Conservation (phyloP, 2,888 invertebrate species). For the Aleiodes leptofemur region DNA sequence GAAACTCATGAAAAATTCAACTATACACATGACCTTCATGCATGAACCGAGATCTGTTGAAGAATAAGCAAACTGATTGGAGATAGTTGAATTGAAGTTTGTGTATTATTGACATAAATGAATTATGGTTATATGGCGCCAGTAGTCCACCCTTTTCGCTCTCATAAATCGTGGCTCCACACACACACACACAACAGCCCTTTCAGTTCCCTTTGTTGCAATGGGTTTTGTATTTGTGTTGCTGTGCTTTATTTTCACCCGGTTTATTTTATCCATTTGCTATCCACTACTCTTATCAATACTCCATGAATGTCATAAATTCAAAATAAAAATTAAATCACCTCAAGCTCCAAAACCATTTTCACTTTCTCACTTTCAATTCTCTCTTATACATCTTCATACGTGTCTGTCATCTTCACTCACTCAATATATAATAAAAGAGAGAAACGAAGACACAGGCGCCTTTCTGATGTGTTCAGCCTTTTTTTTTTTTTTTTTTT, state of each 20-base stretch:
- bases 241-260: constrained; percentile 32
- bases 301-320: constrained; percentile 27
- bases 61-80: constrained; percentile 19
- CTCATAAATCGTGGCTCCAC: constrained; percentile 67
- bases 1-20: constrained; percentile 50
- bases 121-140: constrained; percentile 70
- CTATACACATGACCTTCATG: neutral
- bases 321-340: constrained; percentile 32
- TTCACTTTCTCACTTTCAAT: constrained; percentile 21
- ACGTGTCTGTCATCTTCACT: constrained; percentile 5
- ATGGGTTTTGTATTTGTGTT: constrained; percentile 3
- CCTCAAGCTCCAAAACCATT: constrained; percentile 3
- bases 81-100: constrained; percentile 35
- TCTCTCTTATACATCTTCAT: constrained; percentile 20
- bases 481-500: neutral
- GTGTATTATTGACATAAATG: constrained; percentile 68
- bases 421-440: constrained; percentile 27
- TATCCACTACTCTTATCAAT: constrained; percentile 8
- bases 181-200: neutral
- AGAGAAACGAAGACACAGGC: constrained; percentile 30
- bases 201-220: neutral
- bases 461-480: constrained; percentile 20
- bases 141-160: constrained; percentile 60
- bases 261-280: constrained; percentile 34
- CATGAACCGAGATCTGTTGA: neutral